Base-by-base conservation (phyloP, 2,888 invertebrate genomes). In the Melanophora roralis region DNA sequence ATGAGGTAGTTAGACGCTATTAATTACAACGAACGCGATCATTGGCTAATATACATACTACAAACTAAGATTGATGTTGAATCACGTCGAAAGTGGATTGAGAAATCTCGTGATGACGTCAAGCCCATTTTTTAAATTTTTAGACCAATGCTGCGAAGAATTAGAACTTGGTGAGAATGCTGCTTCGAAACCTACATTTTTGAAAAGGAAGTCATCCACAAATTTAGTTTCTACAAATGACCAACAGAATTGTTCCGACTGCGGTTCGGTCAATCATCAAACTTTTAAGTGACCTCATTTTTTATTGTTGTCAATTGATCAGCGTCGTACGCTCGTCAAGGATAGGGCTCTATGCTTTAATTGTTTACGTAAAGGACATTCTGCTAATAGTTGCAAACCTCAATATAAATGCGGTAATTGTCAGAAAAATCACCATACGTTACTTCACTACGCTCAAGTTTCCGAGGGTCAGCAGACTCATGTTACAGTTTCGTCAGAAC, bases 41-140 rank as follows among this genome's bases (percentile, higher is more conserved):
- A 51, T 1, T 72, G 60, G 51, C 7, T 69, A 21, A 49, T 69
- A 7, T 49, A 59, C 11, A 47, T 69, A 0, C 21, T 69, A 4
- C 45, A 47, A 11, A 38, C 1, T 9, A 68, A 68, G 16, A 21
- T 57, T n/a, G 53, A 65, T 27, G 21, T 27, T 9, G 57, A 57
- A 6, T 43, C 68, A 16, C 45, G 27, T 27, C 19, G 36, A 34
- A 68, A 57, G 34, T 69, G 47, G 69, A 32, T 69, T 14, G 47
- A 69, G 11, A 47, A 27, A 2, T n/a, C 49, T 2, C 49, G 38
- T 16, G 47, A 59, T 38, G 59, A 69, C 1, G 0, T 38, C 12
- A 45, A 51, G 14, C 59, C 69, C 9, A 23, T 68, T 69, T 69
- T 16, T 69, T n/a, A 19, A 19, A 12, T 57, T 69, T 36, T 36